A percentile compares a stretch with the other conserved stretches of the same genome.
Evolutionary conservation across 2,797 vertebrate genomes (phyloP).

Genomic region (Galago senegalensis): DNA sequence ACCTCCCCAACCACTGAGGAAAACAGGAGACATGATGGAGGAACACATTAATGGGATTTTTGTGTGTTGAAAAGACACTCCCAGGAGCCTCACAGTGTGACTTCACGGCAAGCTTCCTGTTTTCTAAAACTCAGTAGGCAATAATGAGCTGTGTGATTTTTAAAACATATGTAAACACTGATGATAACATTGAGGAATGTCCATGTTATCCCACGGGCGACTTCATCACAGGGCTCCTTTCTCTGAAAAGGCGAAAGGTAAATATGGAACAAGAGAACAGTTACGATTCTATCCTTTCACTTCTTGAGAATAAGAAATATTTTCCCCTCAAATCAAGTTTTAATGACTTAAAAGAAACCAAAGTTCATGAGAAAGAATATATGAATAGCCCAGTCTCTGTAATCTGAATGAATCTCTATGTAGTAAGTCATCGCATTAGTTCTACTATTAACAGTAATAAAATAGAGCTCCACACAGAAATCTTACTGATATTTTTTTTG

Average conservation of each 20-base stretch:
- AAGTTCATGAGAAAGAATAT: conserved; percentile 43
- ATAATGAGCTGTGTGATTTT: neutral
- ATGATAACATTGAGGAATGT: neutral
- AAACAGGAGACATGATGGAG: neutral
- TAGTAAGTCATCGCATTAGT: neutral
- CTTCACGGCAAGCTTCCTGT: neutral
- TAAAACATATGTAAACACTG: neutral
- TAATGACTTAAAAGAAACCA: conserved; percentile 50
- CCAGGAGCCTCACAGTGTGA: neutral
- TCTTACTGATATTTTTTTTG: neutral
- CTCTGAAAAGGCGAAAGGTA: neutral
- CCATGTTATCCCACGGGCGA: neutral
- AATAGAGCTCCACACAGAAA: neutral
- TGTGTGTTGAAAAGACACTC: conserved; percentile 26
- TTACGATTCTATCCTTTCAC: neutral
- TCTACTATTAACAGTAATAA: neutral
- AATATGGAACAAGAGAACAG: neutral
- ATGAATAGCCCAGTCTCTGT: neutral
- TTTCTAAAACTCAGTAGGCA: neutral
- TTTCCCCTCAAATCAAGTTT: conserved; percentile 51
- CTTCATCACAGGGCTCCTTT: neutral
- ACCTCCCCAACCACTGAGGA: neutral
- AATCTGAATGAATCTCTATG: neutral
- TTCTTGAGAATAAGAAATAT: neutral
- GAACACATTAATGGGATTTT: neutral